Evolutionary conservation across 2,888 invertebrate genomes (phyloP), one percentile per base, ranked within the genome.

Genomic region (Cheilosia soror): DNA sequence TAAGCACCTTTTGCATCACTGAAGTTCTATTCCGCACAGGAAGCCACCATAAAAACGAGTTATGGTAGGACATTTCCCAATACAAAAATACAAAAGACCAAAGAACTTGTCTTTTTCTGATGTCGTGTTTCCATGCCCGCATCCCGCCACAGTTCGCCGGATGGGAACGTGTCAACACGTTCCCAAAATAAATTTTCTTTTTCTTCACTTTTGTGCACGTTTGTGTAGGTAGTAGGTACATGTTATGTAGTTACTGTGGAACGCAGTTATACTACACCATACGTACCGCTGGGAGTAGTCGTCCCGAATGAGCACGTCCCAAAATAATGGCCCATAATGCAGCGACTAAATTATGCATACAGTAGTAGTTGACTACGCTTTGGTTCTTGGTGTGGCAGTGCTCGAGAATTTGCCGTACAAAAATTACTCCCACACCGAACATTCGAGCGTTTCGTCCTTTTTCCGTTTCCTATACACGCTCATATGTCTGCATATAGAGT

Each of bases 341-440:
- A 84, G 65, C 84, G 84, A 69, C 75, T 79, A 75, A 79, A 79
- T 84, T 84, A 79, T 84, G 84, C 84, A 84, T 79, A 79, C 79
- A 58, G 72, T 72, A 65, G 72, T 79, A 72, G 79, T 79, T 79
- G 79, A 79, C 65, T 79, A 79, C 79, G 72, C 72, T 72, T 72
- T 40, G 79, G 79, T 37, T 78, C 42, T 58, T 27, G 47, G 69
- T 78, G 63, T 63, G 78, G 63, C 55, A 49, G 40, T 53, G 68
- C 68, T 55, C 57, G 63, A 47, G 78, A 78, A 78, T 57, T 55
- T 69, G 29, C 55, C 55, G 49, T 13, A 72, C 79, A 72, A 72
- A 72, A 79, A 79, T 71, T 47, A 72, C 79, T 79, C 79, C 79
- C 72, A 57, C 79, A 65, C 58, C 71, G 79, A 79, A 72, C 71